Percentiles rank a stretch among this genome's conserved stretches.
Conservation (phyloP, 92 coral and sea anemone species). For the Epizoanthus ramosus region DNA sequence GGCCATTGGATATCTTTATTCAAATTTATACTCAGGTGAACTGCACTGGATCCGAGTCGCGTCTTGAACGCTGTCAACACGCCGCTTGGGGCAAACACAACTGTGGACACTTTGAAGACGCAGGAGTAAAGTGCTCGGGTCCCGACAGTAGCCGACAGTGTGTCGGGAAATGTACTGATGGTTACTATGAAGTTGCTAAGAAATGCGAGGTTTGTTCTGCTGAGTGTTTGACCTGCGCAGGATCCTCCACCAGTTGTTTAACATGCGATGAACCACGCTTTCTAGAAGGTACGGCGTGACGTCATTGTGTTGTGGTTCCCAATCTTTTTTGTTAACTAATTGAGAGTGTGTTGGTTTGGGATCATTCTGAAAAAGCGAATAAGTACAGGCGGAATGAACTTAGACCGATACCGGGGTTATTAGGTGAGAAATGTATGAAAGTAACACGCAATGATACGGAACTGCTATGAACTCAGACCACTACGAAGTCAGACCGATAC, state of each 20-base stretch:
- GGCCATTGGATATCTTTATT: no score
- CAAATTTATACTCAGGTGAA: slow-evolving; percentile 2
- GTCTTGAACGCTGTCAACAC: slow-evolving; percentile 7
- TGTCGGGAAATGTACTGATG: slow-evolving; percentile 38
- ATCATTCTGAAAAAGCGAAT: background rate
- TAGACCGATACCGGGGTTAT: no score
- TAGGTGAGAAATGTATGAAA: no score
- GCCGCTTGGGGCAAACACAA: slow-evolving; percentile 46
- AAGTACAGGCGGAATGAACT: no score
- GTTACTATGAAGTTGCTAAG: slow-evolving; percentile 5
- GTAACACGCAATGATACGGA: no score
- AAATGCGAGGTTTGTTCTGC: slow-evolving; percentile 43
- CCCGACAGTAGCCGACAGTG: slow-evolving; percentile 48
- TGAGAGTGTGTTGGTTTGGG: background rate
- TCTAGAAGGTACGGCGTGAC: slow-evolving; percentile 35
- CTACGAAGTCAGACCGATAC: no score
- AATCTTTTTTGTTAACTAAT: no score
- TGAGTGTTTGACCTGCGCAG: slow-evolving; percentile 45
- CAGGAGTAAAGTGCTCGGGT: slow-evolving; percentile 57
- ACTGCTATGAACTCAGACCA: no score
- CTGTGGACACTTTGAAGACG: slow-evolving; percentile 60
- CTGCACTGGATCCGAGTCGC: slow-evolving; percentile 26
- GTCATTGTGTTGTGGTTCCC: no score
- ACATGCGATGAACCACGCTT: slow-evolving; percentile 37
- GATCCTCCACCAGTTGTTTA: slow-evolving; percentile 12